A percentile compares a stretch with the other conserved stretches of the same genome.
These are phyloP conservation scores for Semicossyphus pulcher DNA, from an alignment of 2,113 vertebrate genomes.

Conservation along the genomic window DNA sequence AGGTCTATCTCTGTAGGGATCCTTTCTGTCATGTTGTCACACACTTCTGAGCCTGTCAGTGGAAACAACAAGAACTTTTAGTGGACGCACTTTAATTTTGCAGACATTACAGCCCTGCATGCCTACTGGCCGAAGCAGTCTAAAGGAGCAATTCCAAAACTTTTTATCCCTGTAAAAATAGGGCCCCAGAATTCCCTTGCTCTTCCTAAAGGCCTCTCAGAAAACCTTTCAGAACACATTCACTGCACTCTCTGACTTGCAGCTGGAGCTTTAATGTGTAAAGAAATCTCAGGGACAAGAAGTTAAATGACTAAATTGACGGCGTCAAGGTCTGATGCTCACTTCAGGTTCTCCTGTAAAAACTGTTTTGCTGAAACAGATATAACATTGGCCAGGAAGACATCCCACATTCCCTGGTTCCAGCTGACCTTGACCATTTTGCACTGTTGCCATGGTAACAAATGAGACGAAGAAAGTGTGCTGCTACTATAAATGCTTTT, in stretches of 20 bases:
- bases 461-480: slow-evolving; percentile 26
- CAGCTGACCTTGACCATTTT: slow-evolving; percentile 55
- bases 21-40: background rate
- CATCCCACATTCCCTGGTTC: slow-evolving; percentile 11
- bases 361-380: background rate
- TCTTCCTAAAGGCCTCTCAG: background rate
- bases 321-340: background rate
- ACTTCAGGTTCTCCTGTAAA: background rate
- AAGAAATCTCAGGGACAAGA: background rate
- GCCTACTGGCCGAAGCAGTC: background rate
- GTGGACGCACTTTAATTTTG: background rate
- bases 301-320: background rate
- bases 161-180: too few relatives aligned
- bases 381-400: slow-evolving; percentile 22
- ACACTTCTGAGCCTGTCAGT: background rate
- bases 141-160: background rate
- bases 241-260: background rate
- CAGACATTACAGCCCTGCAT: background rate
- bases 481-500: slow-evolving; percentile 22
- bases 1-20: background rate
- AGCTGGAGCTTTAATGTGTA: background rate
- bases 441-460: slow-evolving; percentile 69
- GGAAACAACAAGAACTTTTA: background rate
- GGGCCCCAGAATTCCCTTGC: too few relatives aligned
- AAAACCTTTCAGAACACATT: background rate